Evolutionary conservation across 2,888 invertebrate genomes (phyloP).

Genomic region (Yponomeuta plumbellus): DNA sequence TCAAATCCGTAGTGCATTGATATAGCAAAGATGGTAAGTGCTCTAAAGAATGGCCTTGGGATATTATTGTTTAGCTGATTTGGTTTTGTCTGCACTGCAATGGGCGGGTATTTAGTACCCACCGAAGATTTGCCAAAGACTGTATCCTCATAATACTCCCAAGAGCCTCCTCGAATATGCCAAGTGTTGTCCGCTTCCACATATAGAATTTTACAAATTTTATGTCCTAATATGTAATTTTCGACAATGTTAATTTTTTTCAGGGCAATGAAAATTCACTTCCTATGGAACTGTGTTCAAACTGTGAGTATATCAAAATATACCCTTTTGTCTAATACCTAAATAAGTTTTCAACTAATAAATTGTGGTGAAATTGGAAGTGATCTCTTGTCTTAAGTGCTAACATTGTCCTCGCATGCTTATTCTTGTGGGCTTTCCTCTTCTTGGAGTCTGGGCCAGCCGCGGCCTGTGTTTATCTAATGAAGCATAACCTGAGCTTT

Average conservation of each 20-base stretch:
- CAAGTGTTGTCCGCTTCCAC: too few species aligned
- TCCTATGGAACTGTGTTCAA: constrained; percentile 98
- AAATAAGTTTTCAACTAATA: not conserved
- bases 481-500: constrained; percentile 66
- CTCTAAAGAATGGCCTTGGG: not conserved
- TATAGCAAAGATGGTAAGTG: constrained; percentile 14
- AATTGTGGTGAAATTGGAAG: constrained; percentile 6
- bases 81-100: not conserved
- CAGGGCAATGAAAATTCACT: constrained; percentile 98
- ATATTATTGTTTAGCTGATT: not conserved
- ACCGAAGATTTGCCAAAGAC: not conserved
- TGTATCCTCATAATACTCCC: not conserved
- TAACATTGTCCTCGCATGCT: constrained; percentile 14
- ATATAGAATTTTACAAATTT: too few species aligned
- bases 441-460: not conserved
- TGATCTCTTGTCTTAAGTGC: constrained; percentile 7
- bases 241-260: constrained; percentile 41
- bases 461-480: not conserved
- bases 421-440: constrained; percentile 4
- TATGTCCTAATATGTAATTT: too few species aligned
- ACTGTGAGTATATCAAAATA: constrained; percentile 83
- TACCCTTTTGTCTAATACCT: not conserved
- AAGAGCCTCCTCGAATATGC: not conserved
- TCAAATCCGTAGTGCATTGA: not conserved
- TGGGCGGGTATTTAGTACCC: constrained; percentile 5